Conservation (phyloP, 2,888 invertebrate species). For the Pandemis heparana region DNA sequence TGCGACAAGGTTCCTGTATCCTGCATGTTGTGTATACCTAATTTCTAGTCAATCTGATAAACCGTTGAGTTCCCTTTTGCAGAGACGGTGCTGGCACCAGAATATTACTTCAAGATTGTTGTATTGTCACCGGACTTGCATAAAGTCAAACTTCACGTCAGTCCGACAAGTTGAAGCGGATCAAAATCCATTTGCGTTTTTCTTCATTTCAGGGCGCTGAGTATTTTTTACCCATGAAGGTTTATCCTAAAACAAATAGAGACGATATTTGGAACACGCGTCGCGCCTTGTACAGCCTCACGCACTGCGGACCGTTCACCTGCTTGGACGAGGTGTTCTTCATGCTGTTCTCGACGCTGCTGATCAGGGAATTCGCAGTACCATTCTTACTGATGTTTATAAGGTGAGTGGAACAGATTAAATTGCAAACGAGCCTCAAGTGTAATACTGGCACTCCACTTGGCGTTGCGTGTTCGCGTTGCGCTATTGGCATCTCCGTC, state of each 20-base stretch:
- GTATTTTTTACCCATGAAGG: neutral
- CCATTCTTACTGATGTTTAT: neutral
- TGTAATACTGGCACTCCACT: too few relatives aligned
- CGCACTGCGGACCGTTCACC: neutral
- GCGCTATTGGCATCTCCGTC: too few relatives aligned
- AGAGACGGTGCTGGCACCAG: too few relatives aligned
- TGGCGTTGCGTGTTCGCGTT: too few relatives aligned
- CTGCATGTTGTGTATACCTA: too few relatives aligned
- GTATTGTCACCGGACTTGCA: too few relatives aligned
- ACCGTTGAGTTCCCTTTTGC: too few relatives aligned
- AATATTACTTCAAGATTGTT: too few relatives aligned
- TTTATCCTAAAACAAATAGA: fast-evolving
- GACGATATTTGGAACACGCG: too few relatives aligned
- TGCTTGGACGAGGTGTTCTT: neutral
- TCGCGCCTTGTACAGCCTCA: neutral
- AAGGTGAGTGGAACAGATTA: neutral
- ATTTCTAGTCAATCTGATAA: too few relatives aligned
- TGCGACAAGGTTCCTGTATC: too few relatives aligned
- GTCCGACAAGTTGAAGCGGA: neutral
- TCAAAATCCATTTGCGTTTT: too few relatives aligned
- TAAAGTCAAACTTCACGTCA: neutral
- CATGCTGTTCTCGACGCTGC: neutral
- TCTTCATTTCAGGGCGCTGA: neutral
- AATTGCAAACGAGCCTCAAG: neutral
- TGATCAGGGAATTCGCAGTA: neutral